Evolutionary conservation across 2,797 vertebrate genomes (phyloP), one percentile per base, ranked within the genome.

Genomic region (Onychomys arenicola): DNA sequence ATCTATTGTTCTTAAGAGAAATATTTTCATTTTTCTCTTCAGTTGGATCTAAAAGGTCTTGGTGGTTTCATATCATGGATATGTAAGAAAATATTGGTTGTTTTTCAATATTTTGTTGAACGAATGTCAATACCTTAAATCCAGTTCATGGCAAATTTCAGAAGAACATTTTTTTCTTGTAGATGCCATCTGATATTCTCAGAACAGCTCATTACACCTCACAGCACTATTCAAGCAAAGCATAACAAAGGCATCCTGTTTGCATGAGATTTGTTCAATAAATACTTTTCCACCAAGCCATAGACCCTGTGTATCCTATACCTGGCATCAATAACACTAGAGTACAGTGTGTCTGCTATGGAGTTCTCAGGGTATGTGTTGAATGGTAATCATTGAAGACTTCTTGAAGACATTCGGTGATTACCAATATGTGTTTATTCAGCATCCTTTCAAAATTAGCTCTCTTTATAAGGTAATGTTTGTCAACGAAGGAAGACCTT

Each of bases 401-500:
- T 69, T 80, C 34, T 2, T 75, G 40, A 85, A 97, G 65, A 63
- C 7, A 7, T 59, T 75, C 76, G 93, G 0, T 55, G 63, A 81
- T 84, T 40, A 87, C 71, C 46, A 81, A 11, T 16, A 12, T 49
- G 37, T 25, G 29, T 34, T 90, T 65, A 25, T 13, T 75, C 40
- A 29, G 23, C 61, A 71, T 57, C n/a, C 80, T 37, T 92, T 89
- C 81, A 34, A 91, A 93, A 88, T 84, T 40, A 96, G 61, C 46
- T 95, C 17, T 43, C 32, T 92, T 97, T 96, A 83, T 82, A 96
- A 61, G 86, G 93, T 92, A 92, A 57, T 13, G 27, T 65, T 92
- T 95, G 89, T 84, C 82, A 91, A 46, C 82, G 63, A 89, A 94
- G 95, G 67, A 91, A 96, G 96, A 10, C n/a, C 43, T 95, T 75